Percentiles rank a stretch among this genome's conserved stretches.
Conservation (phyloP, 2,797 vertebrate genomes). For the Phrynocephalus forsythii region DNA sequence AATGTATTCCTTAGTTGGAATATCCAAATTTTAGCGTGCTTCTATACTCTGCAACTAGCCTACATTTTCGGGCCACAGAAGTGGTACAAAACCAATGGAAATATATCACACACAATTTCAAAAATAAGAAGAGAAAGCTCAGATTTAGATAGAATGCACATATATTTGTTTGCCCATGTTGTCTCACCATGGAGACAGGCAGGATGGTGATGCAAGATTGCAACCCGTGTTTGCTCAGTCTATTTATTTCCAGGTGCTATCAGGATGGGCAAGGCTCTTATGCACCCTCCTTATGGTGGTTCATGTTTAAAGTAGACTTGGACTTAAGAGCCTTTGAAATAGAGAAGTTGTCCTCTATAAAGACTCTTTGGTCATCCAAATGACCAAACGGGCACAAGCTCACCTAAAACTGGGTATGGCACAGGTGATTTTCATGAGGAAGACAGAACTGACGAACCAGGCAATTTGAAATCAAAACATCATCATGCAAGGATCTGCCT, state of each 20-base stretch:
- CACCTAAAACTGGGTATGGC: background rate
- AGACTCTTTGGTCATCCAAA: background rate
- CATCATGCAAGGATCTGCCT: background rate
- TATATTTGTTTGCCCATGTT: too few species aligned
- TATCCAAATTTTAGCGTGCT: too few species aligned
- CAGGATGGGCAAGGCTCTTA: background rate
- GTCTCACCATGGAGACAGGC: too few species aligned
- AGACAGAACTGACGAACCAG: background rate
- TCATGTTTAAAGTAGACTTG: background rate
- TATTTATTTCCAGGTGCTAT: background rate
- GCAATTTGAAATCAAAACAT: slow-evolving; percentile 13
- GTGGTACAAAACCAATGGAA: too few species aligned
- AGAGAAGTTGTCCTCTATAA: background rate
- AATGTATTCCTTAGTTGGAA: background rate
- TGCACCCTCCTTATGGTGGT: background rate
- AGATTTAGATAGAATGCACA: too few species aligned
- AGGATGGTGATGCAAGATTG: too few species aligned
- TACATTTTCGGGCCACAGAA: background rate
- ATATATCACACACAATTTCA: too few species aligned
- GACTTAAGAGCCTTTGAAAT: background rate
- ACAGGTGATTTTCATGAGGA: background rate
- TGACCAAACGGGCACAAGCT: background rate
- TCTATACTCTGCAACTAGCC: background rate
- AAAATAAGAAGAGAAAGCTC: too few species aligned
- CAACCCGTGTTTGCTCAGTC: too few species aligned